A percentile compares a stretch with the other conserved stretches of the same genome.
Conservation (phyloP, 2,797 vertebrate species). For the Gastrophryne carolinensis region DNA sequence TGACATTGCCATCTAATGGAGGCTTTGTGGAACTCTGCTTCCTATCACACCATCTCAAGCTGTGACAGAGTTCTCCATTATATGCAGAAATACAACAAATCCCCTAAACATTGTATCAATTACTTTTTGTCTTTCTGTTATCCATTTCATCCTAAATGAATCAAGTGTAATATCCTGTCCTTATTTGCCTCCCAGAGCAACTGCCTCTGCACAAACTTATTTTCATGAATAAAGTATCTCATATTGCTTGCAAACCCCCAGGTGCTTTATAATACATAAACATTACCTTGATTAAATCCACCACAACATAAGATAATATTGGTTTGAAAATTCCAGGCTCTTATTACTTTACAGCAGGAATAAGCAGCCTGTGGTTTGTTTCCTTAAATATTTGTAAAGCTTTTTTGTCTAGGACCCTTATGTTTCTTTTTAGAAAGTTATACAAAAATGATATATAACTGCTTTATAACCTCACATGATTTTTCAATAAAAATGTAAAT, state of each 20-base stretch:
- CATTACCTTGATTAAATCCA: neutral
- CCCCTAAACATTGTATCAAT: neutral
- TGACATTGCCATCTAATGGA: conserved; percentile 24
- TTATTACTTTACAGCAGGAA: too few species aligned
- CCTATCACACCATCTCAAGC: neutral
- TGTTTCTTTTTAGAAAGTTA: too few species aligned
- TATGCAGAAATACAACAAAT: neutral
- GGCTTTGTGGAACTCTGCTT: neutral
- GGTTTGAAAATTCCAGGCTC: too few species aligned
- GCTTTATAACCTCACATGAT: too few species aligned
- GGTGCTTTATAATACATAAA: neutral
- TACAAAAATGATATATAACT: too few species aligned
- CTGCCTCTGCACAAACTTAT: neutral
- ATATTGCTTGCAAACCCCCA: neutral
- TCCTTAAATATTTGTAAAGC: too few species aligned
- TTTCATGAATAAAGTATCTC: conserved; percentile 2
- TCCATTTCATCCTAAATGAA: neutral
- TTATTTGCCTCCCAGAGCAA: neutral
- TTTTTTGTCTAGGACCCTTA: too few species aligned
- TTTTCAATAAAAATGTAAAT: too few species aligned
- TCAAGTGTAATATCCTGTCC: neutral
- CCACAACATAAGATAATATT: neutral
- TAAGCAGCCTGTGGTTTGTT: too few species aligned
- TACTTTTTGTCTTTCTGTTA: neutral
- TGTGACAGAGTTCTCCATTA: neutral